These are phyloP conservation scores for Agrypnia vestita DNA, from an alignment of 1,140 invertebrate species.

Conservation along the genomic window DNA sequence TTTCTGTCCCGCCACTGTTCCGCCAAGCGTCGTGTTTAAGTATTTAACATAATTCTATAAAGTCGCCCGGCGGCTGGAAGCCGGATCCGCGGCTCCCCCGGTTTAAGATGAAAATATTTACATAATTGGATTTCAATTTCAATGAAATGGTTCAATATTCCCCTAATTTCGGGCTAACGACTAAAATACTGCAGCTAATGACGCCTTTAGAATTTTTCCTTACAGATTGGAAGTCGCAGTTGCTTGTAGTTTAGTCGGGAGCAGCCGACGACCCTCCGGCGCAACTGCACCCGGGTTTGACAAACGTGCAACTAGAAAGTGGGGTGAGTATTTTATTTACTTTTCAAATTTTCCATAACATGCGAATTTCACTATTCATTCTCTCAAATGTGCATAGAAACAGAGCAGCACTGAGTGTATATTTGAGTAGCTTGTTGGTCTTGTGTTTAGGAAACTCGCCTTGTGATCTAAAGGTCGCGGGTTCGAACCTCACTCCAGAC, in stretches of 20 bases:
- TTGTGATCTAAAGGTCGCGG: too few relatives aligned
- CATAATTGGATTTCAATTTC: conserved; percentile 61
- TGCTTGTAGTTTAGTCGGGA: conserved; percentile 35
- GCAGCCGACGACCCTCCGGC: conserved; percentile 5
- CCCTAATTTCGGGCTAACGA: conserved; percentile 58
- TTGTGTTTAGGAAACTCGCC: too few relatives aligned
- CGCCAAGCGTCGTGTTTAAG: conserved; percentile 2
- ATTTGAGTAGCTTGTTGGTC: too few relatives aligned
- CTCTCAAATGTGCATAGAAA: too few relatives aligned
- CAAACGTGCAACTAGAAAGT: too few relatives aligned
- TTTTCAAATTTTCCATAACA: too few relatives aligned
- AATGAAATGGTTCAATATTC: conserved; percentile 57
- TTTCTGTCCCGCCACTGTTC: conserved; percentile 20
- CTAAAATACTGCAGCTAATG: conserved; percentile 57
- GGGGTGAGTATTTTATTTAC: too few relatives aligned
- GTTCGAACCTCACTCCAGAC: too few relatives aligned
- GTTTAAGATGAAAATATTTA: conserved; percentile 46
- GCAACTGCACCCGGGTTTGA: not conserved
- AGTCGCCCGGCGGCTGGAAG: not conserved
- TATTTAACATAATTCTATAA: conserved; percentile 48
- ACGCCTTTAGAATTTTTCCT: conserved; percentile 52
- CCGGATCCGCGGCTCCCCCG: not conserved
- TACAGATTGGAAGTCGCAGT: conserved; percentile 43
- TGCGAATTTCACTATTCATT: too few relatives aligned
- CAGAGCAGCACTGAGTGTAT: too few relatives aligned